Evolutionary conservation across 1,140 invertebrate genomes (phyloP), one percentile per base, ranked within the genome.

Genomic region (Drosophila novamexicana): DNA sequence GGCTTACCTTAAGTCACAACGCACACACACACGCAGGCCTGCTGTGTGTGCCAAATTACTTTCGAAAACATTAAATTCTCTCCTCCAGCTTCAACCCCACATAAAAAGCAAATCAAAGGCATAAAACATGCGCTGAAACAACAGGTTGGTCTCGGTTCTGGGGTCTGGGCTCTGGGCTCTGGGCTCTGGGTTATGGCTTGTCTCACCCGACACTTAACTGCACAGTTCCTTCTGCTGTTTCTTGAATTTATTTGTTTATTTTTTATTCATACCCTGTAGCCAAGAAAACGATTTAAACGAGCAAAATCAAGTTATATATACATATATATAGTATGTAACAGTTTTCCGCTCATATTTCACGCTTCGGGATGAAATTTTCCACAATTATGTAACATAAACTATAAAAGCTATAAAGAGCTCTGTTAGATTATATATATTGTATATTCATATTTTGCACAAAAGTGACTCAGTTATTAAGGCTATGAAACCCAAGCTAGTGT

Each of bases 1-100:
- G 77, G 78, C 78, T 80, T 80, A 72, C 49, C 62, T 40, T 71
- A 79, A 80, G 77, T 75, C 71, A 70, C 22, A 34, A 45, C 45
- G 53, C 16, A 50, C 37, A 53, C 56, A 44, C 22, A 52, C 29
- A 44, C 6, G 32, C 16, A 39, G 7, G 16, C 22, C 45, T 36
- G 32, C 16, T 52, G 53, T 45, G 56, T 49, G 50, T 22, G 40
- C n/a, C 22, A 76, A 80, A 81, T 80, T 76, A 76, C 66, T 49
- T 75, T 54, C 61, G 44, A 57, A 62, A 54, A 53, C 71, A 79
- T 79, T 67, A 79, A 70, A 58, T 58, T 62, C 78, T 65, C 63
- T 39, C 36, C 22, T 7, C 45, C 29, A 36, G 16, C 34, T 64
- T 7, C 16, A 57, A 36, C 5, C 52, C 18, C 39, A 49, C 39